A percentile compares a stretch with the other conserved stretches of the same genome.
Conservation (phyloP, 2,113 vertebrate genomes). For the Drymodes brunneopygia region DNA sequence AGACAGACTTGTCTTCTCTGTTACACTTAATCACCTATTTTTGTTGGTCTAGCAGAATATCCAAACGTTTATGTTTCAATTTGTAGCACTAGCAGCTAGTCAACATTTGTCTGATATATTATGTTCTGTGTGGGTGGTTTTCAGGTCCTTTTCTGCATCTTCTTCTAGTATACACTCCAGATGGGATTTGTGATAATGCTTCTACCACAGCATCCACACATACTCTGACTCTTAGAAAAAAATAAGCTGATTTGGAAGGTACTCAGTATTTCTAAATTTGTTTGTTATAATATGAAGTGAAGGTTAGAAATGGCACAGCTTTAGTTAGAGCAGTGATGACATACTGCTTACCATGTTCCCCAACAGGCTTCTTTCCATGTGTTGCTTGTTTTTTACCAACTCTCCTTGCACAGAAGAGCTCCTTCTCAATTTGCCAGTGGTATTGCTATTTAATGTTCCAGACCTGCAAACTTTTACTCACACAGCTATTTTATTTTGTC, state of each 20-base stretch:
- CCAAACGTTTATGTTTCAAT: neutral
- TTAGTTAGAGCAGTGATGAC: neutral
- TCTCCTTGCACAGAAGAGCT: neutral
- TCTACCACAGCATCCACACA: neutral
- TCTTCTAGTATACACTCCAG: neutral
- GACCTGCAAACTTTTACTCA: neutral
- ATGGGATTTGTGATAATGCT: neutral
- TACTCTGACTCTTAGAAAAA: neutral
- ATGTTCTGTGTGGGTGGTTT: neutral
- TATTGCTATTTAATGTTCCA: neutral
- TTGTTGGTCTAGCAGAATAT: neutral
- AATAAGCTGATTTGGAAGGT: neutral
- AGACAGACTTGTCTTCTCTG: neutral
- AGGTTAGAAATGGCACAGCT: conserved; percentile 2
- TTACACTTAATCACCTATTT: neutral
- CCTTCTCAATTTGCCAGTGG: neutral
- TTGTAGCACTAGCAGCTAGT: neutral
- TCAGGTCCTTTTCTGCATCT: neutral
- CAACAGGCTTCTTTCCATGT: neutral
- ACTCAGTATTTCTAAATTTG: conserved; percentile 1
- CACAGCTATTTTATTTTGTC: neutral
- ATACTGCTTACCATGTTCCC: neutral
- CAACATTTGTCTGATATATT: neutral
- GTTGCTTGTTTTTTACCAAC: neutral
- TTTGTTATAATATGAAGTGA: conserved; percentile 24